Base-by-base conservation (phyloP, 2,113 vertebrate species). In the Excalfactoria chinensis region DNA sequence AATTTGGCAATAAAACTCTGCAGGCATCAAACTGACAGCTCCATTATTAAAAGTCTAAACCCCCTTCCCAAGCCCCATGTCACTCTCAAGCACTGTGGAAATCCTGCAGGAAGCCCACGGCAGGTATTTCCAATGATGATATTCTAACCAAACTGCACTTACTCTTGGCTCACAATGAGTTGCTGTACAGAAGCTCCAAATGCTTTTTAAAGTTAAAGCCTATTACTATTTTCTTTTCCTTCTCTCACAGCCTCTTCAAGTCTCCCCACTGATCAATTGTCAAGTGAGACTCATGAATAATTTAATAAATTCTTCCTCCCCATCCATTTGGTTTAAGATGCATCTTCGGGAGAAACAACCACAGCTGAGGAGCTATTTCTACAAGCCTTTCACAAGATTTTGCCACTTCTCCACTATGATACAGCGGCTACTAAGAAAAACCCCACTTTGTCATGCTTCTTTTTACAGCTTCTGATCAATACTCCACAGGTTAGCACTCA, bases 241-340 rank as follows among this genome's bases (percentile, higher is more conserved):
- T 44, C 76, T 48, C 53, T 11, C 84, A 93, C 87, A 93, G 80
- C 72, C 40, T 78, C 82, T 71, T 83, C 74, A 92, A 84, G 78
- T 58, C 64, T 94, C 90, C 87, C 92, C 92, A 96, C 83, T 91
- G 93, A 97, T 87, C 59, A 87, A 82, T 53, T 96, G 92, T 96
- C 95, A 97, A 93, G 93, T 67, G 41, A 93, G 46, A 59, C 48
- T 96, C 79, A 91, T 97, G 93, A 97, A 97, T 96, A 95, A 97
- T 94, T 97, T 95, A 97, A 56, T 41, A 28, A 53, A 90, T 89
- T 91, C 80, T 89, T 43, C 60, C 93, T 94, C 69, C 49, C 35
- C 80, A 92, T 92, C 60, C 69, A 64, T 74, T 62, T 89, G 34
- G 23, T n/a, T 95, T 51, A 84, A 92, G 51, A 74, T 69, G 60